Evolutionary conservation across 2,888 invertebrate genomes (phyloP).

Genomic region (Orthosia gracilis): DNA sequence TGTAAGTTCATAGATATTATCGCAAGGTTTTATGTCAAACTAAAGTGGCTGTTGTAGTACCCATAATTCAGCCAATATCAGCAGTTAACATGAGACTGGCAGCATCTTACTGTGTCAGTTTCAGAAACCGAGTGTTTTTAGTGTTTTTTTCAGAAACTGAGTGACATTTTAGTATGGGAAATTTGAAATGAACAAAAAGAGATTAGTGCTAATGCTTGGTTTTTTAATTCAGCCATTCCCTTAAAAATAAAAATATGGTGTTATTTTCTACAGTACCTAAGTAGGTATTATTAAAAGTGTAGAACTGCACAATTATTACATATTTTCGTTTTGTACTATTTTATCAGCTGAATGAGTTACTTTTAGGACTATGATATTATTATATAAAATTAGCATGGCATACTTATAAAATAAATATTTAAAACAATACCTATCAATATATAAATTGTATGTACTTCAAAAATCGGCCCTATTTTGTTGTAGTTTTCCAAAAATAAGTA

Average conservation of each 20-base stretch:
- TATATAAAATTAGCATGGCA: slow-evolving; percentile 45
- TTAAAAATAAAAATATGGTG: not conserved
- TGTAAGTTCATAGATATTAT: no score
- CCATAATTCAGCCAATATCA: not conserved
- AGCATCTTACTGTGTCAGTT: no score
- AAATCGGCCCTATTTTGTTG: slow-evolving; percentile 21
- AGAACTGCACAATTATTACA: slow-evolving; percentile 16
- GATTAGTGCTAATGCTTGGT: no score
- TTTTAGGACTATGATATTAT: not conserved
- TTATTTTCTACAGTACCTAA: slow-evolving; percentile 9
- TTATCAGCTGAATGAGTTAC: slow-evolving; percentile 31
- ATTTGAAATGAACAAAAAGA: not conserved
- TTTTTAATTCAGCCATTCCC: not conserved
- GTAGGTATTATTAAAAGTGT: slow-evolving; percentile 8
- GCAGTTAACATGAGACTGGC: not conserved
- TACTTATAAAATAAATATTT: slow-evolving; percentile 44
- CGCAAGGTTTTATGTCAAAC: not conserved
- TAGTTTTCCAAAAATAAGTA: slow-evolving; percentile 59
- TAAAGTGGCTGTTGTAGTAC: not conserved
- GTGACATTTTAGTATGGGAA: not conserved
- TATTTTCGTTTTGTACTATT: slow-evolving; percentile 49
- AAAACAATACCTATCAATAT: slow-evolving; percentile 42
- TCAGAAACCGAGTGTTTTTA: no score
- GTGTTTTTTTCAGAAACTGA: no score
- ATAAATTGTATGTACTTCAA: slow-evolving; percentile 38